phyloP scores from a whole-genome alignment of 1,140 invertebrate genomes.

The Drosophila ogumai region DNA sequence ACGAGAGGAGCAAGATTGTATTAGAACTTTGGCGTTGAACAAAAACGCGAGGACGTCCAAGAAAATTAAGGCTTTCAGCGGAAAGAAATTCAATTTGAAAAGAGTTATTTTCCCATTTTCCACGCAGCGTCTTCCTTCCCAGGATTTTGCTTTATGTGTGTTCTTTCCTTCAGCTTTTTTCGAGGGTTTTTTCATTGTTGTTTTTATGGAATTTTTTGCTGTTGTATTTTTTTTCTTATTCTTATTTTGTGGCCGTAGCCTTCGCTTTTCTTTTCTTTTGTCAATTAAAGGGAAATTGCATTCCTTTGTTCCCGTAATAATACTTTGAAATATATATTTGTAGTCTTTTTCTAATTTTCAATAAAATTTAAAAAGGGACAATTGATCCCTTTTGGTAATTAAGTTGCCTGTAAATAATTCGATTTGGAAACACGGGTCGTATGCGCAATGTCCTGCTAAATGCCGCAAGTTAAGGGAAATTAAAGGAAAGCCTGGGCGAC shows the following conservation, averaged over 20 bases:
- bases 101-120: constrained; percentile 67
- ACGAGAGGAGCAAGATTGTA: constrained; percentile 38
- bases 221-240: too few species aligned
- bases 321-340: too few species aligned
- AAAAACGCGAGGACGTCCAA: constrained; percentile 41
- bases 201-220: not conserved
- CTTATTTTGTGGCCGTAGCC: constrained; percentile 4
- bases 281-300: too few species aligned
- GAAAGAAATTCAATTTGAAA: constrained; percentile 73
- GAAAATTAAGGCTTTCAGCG: constrained; percentile 69
- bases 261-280: constrained; percentile 8
- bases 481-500: constrained; percentile 3
- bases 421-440: constrained; percentile 15
- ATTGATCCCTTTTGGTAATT: constrained; percentile 34
- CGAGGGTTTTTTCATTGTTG: constrained; percentile 8
- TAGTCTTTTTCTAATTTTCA: too few species aligned
- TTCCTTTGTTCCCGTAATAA: too few species aligned
- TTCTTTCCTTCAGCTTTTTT: not conserved
- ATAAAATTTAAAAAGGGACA: not conserved
- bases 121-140: constrained; percentile 7
- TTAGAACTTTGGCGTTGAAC: constrained; percentile 49
- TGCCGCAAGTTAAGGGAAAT: constrained; percentile 14
- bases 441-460: constrained; percentile 21
- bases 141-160: too few species aligned
- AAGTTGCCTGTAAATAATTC: constrained; percentile 44